Percentiles rank a stretch among this genome's conserved stretches.
These are phyloP conservation scores for Scaptomyza flava DNA, from an alignment of 2,888 invertebrate genomes.

Conservation along the genomic window DNA sequence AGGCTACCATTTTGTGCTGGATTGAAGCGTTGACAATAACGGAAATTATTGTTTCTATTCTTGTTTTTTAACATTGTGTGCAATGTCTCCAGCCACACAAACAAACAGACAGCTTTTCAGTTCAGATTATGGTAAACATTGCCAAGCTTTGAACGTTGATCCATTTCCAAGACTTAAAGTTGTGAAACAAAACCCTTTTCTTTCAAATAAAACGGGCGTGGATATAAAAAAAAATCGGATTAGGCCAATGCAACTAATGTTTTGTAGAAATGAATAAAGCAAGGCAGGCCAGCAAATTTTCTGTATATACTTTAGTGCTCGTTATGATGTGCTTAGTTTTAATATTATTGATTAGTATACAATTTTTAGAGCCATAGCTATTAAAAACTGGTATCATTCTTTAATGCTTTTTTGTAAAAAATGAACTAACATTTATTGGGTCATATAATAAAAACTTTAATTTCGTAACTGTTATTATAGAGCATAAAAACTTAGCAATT, in stretches of 20 bases:
- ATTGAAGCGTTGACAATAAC: constrained; percentile 54
- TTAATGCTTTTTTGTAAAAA: constrained; percentile 27
- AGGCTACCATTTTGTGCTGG: constrained; percentile 52
- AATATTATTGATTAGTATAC: background rate
- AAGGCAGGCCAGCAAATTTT: background rate
- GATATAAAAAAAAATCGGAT: background rate
- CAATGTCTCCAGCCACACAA: constrained; percentile 4
- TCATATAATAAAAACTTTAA: background rate
- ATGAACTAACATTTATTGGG: constrained; percentile 19
- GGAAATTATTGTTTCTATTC: constrained; percentile 74
- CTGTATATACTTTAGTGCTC: background rate
- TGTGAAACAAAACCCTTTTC: background rate
- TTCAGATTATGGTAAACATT: constrained; percentile 30
- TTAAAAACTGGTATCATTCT: constrained; percentile 17
- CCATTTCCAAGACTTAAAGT: constrained; percentile 15
- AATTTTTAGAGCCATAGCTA: background rate
- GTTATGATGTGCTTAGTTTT: background rate
- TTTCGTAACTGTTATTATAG: constrained; percentile 11
- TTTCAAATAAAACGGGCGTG: background rate
- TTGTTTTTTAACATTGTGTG: constrained; percentile 38
- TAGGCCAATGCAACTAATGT: background rate
- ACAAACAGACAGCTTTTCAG: constrained; percentile 16
- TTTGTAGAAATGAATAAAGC: background rate
- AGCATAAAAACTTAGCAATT: constrained; percentile 4
- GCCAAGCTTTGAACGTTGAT: background rate